Evolutionary conservation across 2,113 vertebrate species (phyloP).

Genomic region (Sebastes schlegelii): DNA sequence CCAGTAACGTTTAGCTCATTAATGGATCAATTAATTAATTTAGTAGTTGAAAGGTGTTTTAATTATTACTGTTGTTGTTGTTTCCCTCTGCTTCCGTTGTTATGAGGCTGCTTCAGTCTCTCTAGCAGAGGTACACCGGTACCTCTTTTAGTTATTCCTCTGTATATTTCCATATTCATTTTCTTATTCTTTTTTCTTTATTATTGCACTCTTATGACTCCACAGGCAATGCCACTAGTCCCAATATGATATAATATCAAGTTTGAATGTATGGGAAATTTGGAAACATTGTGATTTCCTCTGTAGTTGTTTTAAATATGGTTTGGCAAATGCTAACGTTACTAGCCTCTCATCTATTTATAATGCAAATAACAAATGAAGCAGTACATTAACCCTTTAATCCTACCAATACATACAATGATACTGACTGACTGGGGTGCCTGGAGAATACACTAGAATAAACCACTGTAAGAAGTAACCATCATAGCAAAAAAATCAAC

Average conservation of each 20-base stretch:
- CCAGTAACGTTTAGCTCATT: neutral
- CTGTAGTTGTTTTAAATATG: too few species aligned
- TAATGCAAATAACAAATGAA: neutral
- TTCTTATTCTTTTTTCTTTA: too few species aligned
- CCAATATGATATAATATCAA: too few species aligned
- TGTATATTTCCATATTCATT: too few species aligned
- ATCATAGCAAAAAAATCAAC: too few species aligned
- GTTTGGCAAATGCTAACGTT: neutral
- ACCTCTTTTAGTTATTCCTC: too few species aligned
- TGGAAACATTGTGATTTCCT: too few species aligned
- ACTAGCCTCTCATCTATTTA: neutral
- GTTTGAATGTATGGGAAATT: too few species aligned
- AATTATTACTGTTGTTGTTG: neutral
- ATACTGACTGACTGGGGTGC: too few species aligned
- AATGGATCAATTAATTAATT: neutral
- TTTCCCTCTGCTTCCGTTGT: neutral
- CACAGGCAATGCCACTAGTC: too few species aligned
- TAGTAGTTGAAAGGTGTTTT: neutral
- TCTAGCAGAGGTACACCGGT: neutral
- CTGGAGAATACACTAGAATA: neutral
- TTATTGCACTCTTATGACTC: too few species aligned
- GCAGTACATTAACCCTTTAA: neutral
- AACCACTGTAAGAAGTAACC: neutral
- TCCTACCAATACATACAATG: neutral
- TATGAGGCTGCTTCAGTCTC: neutral